Evolutionary conservation across 2,113 vertebrate genomes (phyloP).

Genomic region (Melanostigma gelatinosum): DNA sequence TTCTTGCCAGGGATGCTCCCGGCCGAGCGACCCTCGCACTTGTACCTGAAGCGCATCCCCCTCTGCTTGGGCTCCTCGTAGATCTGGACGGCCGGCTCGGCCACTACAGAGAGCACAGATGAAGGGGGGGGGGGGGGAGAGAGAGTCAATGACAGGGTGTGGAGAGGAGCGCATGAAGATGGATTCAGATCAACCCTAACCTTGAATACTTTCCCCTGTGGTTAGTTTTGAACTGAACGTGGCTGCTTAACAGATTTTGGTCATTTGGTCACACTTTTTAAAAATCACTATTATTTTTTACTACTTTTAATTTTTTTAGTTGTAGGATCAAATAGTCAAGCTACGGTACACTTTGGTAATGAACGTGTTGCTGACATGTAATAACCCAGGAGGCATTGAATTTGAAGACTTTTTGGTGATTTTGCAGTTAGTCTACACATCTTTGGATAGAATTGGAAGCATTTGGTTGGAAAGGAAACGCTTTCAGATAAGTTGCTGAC

Average conservation of each 20-base stretch:
- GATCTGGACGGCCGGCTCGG: constrained; percentile 89
- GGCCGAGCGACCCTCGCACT: constrained; percentile 96
- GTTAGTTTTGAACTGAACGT: not conserved
- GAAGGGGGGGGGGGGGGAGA: not conserved
- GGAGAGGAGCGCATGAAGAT: not conserved
- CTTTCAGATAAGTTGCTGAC: not conserved
- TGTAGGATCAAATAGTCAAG: not conserved
- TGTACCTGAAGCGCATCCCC: constrained; percentile 98
- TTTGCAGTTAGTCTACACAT: not conserved
- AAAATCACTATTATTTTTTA: no score
- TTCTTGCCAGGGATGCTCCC: constrained; percentile 97
- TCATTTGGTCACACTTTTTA: not conserved
- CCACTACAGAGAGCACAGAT: constrained; percentile 57
- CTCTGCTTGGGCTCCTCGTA: constrained; percentile 95
- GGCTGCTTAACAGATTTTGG: not conserved
- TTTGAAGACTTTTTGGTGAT: not conserved
- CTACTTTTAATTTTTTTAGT: not conserved
- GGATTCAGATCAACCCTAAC: not conserved
- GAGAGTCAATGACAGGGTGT: not conserved
- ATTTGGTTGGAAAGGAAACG: not conserved
- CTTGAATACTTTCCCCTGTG: not conserved
- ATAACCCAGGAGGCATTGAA: not conserved
- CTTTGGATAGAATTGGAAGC: not conserved
- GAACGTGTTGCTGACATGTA: not conserved
- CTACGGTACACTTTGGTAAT: not conserved